Base-by-base conservation (phyloP, 1,140 invertebrate species). In the Acyrthosiphon pisum region DNA sequence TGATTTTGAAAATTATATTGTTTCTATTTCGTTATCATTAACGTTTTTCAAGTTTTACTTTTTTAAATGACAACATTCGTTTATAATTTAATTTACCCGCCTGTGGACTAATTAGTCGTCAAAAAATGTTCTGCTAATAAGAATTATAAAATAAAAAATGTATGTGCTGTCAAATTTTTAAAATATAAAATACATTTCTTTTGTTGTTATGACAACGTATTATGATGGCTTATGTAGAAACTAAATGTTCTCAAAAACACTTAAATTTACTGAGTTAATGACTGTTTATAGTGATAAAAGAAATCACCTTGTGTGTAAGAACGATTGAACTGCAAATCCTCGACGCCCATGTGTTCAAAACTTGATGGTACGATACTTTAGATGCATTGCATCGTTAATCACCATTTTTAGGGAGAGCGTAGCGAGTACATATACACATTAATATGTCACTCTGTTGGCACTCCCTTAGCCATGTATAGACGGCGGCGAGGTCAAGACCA, bases 381-480 rank as follows among this genome's bases (percentile, higher is more conserved):
- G 83, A 44, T n/a, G 30, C 60, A 30, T n/a, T 68, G 60, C 60
- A 30, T 86, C 84, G 26, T 86, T 86, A 86, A 46, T 86, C 84
- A 86, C 83, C 3, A 46, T 46, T 76, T 18, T 44, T 46, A 86
- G 84, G 84, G 84, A 46, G 84, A 86, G 14, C 35, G 76, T 37
- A 84, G 8, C 35, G 81, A n/a, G 30, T 48, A 2, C 14, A n/a
- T 86, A 46, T 44, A 41, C 84, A n/a, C 48, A n/a, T 76, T n/a
- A 76, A 76, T n/a, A n/a, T 53, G 87, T 89, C 48, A 89, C 87
- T 53, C 60, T 26, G 87, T 89, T 60, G 88, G 88, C 88, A 60
- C 88, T 90, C 88, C 88, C 88, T 41, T 41, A 18, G 35, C 46
- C 7, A 50, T 37, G 37, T 30, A 22, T 23, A 22, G 3, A 56